Evolutionary conservation across 2,797 vertebrate species (phyloP), one percentile per base, ranked within the genome.

Genomic region (Crenuchus spilurus): DNA sequence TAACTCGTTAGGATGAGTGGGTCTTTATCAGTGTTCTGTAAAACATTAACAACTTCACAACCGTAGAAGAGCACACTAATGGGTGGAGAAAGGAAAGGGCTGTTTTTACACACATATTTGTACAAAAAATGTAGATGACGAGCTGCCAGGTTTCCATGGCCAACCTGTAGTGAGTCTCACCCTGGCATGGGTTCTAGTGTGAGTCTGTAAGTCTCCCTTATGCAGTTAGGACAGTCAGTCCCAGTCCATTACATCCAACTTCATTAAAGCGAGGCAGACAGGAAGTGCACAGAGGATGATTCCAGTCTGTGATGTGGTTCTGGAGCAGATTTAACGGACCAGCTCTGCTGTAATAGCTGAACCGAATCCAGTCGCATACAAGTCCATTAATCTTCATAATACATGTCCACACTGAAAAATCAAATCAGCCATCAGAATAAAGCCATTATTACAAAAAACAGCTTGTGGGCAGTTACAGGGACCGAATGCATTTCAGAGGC

Each of bases 401-500:
- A 2, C 24, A 6, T 20, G 33, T 10, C 3, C 2, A 10, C n/a
- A 20, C 7, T 24, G 20, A 2, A 41, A 39, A 61, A 30, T 2
- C 7, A 28, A 10, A 8, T 28, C 51, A 39, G 57, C 55, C 5
- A 39, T 10, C 13, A 41, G 14, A 13, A 37, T 20, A 0, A 48
- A 31, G 4, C 18, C 5, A 16, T 14, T 10, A 44, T 28, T 4
- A 52, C 11, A 24, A 28, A 65, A 28, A 42, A 67, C 14, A 42
- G 26, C 24, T 31, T 31, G 13, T 16, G 2, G n/a, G 22, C 46
- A 2, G 8, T 57, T 46, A 35, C 11, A 54, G 28, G n/a, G 30
- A 7, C 48, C 42, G 10, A 74, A 37, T 46, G 42, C 46, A 54
- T n/a, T n/a, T n/a, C n/a, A n/a, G n/a, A n/a, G n/a, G n/a, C 51